Evolutionary conservation across 2,797 vertebrate genomes (phyloP).

Genomic region (Microchirus variegatus): DNA sequence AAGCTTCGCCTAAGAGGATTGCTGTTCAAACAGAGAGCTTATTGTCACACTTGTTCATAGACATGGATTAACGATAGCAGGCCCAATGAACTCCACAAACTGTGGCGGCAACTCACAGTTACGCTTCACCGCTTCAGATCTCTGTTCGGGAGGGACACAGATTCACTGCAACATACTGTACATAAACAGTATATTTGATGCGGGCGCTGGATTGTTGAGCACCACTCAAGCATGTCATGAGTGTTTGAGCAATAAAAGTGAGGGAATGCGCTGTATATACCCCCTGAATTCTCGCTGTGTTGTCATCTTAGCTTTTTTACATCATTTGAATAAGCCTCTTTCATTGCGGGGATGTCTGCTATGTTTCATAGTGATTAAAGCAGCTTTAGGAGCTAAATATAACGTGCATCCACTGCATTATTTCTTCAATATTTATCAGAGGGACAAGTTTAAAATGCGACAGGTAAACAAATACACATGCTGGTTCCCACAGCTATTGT

Average conservation of each 20-base stretch:
- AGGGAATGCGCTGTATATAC: conserved; percentile 56
- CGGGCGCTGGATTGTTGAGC: conserved; percentile 1
- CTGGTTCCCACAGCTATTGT: too few species aligned
- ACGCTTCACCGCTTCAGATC: conserved; percentile 44
- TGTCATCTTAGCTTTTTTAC: conserved; percentile 80
- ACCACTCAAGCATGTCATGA: not conserved
- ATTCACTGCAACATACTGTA: conserved; percentile 19
- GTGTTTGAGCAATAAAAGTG: conserved; percentile 39
- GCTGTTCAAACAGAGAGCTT: conserved; percentile 83
- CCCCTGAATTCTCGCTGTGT: conserved; percentile 68
- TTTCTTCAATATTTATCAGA: conserved; percentile 79
- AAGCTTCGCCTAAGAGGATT: conserved; percentile 85
- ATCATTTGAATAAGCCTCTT: conserved; percentile 87
- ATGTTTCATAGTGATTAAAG: conserved; percentile 80
- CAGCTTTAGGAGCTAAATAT: conserved; percentile 84
- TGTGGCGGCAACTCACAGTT: conserved; percentile 61
- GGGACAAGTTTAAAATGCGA: conserved; percentile 53
- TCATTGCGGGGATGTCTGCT: conserved; percentile 68
- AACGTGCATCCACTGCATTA: conserved; percentile 75
- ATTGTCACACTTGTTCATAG: conserved; percentile 83
- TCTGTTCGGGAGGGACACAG: conserved; percentile 26
- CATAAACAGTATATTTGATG: conserved; percentile 23
- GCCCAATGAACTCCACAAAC: conserved; percentile 70
- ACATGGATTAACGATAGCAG: conserved; percentile 79
- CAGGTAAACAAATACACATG: conserved; percentile 18